Percentiles rank a stretch among this genome's conserved stretches.
These are phyloP conservation scores for Steatornis caripensis DNA, from an alignment of 2,113 vertebrate species.

Conservation along the genomic window DNA sequence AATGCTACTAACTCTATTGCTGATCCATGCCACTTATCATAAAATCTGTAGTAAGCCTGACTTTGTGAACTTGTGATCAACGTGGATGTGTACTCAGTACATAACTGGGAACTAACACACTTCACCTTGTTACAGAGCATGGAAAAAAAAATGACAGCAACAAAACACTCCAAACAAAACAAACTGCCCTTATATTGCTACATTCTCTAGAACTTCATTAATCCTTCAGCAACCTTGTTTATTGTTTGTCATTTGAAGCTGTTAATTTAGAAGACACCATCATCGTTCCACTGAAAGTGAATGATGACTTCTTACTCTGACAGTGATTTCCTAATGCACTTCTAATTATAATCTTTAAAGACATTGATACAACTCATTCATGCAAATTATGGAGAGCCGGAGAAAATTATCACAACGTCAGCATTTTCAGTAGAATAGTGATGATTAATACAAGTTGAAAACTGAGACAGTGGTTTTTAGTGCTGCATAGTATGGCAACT, in stretches of 20 bases:
- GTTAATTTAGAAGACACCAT: neutral
- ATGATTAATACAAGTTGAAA: neutral
- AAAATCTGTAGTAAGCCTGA: neutral
- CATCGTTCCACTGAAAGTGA: neutral
- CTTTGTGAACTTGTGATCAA: neutral
- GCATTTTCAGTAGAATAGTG: neutral
- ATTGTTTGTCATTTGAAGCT: neutral
- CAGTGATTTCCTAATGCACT: neutral
- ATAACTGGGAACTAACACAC: neutral
- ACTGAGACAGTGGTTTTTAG: neutral
- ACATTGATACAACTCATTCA: neutral
- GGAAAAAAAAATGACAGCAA: neutral
- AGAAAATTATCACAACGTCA: neutral
- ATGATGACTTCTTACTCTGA: neutral
- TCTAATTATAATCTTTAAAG: neutral
- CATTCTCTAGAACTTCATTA: neutral
- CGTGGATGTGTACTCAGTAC: rapidly evolving
- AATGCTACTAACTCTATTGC: rapidly evolving
- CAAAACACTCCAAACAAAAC: neutral
- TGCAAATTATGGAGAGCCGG: neutral
- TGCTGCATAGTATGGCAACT: neutral
- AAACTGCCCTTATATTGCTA: neutral
- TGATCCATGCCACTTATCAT: neutral
- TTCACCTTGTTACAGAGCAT: neutral
- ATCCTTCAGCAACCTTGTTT: neutral